A percentile compares a stretch with the other conserved stretches of the same genome.
Evolutionary conservation across 2,888 invertebrate species (phyloP).

Genomic region (Andrena trimmerana): DNA sequence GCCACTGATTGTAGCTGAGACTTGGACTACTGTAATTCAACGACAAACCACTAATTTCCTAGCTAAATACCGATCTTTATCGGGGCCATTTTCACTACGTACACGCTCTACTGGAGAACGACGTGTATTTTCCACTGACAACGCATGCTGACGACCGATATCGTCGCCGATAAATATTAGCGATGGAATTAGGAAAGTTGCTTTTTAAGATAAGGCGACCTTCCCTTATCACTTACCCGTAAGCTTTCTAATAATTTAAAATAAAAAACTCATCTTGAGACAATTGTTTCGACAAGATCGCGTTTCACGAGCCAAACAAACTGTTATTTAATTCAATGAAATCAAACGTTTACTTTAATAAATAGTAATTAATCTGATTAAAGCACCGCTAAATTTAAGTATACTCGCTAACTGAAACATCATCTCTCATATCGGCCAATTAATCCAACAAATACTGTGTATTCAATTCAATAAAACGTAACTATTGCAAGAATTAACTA

Average conservation of each 20-base stretch:
- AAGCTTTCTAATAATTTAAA: not conserved
- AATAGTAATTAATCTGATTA: not conserved
- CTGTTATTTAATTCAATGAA: not conserved
- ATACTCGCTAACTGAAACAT: not conserved
- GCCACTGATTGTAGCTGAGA: not conserved
- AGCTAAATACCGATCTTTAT: conserved; percentile 10
- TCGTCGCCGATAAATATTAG: not conserved
- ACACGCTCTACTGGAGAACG: conserved; percentile 1
- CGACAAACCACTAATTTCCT: not conserved
- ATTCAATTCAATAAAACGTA: conserved; percentile 13
- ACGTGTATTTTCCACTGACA: conserved; percentile 17
- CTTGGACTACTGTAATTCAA: not conserved
- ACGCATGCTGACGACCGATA: not conserved
- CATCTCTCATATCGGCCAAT: not conserved
- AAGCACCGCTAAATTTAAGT: not conserved
- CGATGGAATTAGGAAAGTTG: not conserved
- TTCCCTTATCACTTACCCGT: not conserved
- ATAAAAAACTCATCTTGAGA: not conserved
- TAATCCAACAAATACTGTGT: conserved; percentile 7
- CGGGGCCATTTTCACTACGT: not conserved
- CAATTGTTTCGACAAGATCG: not conserved
- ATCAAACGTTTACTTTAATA: not conserved
- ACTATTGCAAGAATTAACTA: not conserved
- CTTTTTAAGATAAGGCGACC: not conserved
- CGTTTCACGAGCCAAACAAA: not conserved